Percentiles rank a stretch among this genome's conserved stretches.
Conservation (phyloP, 2,797 vertebrate genomes). For the Mormyrops attenuatus region DNA sequence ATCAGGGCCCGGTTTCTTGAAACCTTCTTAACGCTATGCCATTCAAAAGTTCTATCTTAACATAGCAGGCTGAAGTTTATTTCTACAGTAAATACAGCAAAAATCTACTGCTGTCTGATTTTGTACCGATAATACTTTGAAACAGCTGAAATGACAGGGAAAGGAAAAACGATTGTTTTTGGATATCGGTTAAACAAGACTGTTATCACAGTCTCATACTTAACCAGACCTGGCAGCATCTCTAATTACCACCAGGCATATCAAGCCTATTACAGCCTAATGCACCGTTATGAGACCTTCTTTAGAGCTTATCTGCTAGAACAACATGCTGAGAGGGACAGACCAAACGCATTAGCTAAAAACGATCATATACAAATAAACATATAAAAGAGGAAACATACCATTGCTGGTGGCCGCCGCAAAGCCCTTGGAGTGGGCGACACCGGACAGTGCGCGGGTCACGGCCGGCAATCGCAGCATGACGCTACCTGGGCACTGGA, state of each 20-base stretch:
- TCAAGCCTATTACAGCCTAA: neutral
- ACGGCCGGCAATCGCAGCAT: conserved; percentile 69
- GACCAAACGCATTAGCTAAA: neutral
- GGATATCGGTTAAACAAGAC: neutral
- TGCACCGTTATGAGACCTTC: neutral
- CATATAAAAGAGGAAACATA: conserved; percentile 33
- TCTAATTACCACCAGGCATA: neutral
- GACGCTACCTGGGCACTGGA: conserved; percentile 41
- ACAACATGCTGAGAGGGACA: neutral
- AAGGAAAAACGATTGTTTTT: neutral
- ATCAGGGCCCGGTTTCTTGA: neutral
- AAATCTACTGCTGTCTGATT: neutral
- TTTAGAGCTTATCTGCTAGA: neutral
- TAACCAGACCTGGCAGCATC: neutral
- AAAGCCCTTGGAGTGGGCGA: conserved; percentile 52
- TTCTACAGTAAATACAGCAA: neutral
- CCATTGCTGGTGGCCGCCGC: conserved; percentile 51
- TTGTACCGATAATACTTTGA: neutral
- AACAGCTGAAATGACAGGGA: neutral
- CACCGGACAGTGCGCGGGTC: conserved; percentile 59
- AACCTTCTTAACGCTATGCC: neutral
- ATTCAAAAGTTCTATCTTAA: neutral
- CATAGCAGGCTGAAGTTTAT: neutral
- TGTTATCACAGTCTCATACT: neutral
- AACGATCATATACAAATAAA: neutral